These are phyloP conservation scores for Meandrusa payeni DNA, from an alignment of 2,888 invertebrate species.

Conservation along the genomic window DNA sequence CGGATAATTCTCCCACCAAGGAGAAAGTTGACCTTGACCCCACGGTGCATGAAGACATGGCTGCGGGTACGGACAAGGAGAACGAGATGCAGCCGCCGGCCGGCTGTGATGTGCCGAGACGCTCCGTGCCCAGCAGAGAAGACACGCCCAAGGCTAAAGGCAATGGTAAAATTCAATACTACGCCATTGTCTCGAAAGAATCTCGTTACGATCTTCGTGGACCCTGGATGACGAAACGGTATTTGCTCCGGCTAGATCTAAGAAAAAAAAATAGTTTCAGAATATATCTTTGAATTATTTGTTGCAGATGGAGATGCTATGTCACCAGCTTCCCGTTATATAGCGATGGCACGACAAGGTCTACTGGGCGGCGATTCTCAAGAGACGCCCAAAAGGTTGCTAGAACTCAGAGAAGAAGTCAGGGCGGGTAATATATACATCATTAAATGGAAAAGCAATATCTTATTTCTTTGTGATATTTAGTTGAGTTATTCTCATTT, in stretches of 20 bases:
- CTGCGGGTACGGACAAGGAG: slow-evolving; percentile 45
- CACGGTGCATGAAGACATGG: background rate
- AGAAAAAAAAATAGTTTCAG: too few species aligned
- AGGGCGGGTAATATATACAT: slow-evolving; percentile 46
- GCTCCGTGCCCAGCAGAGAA: slow-evolving; percentile 43
- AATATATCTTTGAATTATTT: background rate
- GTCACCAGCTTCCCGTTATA: slow-evolving; percentile 74
- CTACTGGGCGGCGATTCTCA: slow-evolving; percentile 65
- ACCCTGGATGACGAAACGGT: too few species aligned
- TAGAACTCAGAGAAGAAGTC: slow-evolving; percentile 44
- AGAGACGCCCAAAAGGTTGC: slow-evolving; percentile 59
- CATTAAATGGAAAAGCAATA: too few species aligned
- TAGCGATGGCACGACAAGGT: slow-evolving; percentile 75
- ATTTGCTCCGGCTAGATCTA: too few species aligned
- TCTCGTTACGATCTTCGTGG: too few species aligned
- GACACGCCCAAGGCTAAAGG: slow-evolving; percentile 49
- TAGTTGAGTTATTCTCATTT: too few species aligned
- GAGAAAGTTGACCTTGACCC: slow-evolving; percentile 6
- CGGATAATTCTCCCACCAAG: slow-evolving; percentile 31
- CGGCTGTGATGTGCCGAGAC: slow-evolving; percentile 32
- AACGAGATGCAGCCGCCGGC: slow-evolving; percentile 57
- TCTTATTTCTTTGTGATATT: too few species aligned
- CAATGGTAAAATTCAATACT: slow-evolving; percentile 28
- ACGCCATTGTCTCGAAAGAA: too few species aligned
- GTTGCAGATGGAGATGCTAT: slow-evolving; percentile 47